These are phyloP conservation scores for Lagopus muta DNA, from an alignment of 2,113 vertebrate genomes.

Conservation along the genomic window DNA sequence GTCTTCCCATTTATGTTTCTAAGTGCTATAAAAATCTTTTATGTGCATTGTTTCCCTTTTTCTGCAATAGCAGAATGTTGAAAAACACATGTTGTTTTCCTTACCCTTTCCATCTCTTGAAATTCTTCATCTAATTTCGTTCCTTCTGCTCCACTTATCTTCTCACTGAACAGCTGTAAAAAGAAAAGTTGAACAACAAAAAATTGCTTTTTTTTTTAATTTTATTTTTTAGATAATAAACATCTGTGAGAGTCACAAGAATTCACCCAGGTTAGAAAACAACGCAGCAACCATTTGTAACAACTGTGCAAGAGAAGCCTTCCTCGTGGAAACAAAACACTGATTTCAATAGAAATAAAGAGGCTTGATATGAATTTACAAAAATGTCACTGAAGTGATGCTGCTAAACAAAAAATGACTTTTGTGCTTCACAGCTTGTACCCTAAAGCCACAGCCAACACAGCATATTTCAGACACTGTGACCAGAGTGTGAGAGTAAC, in stretches of 20 bases:
- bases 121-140: constrained; percentile 95
- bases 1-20: not conserved
- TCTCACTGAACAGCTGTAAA: constrained; percentile 91
- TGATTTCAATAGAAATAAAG: not conserved
- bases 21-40: not conserved
- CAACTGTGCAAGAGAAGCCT: not conserved
- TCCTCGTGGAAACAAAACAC: not conserved
- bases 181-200: constrained; percentile 24
- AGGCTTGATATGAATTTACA: not conserved
- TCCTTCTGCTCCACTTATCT: constrained; percentile 93
- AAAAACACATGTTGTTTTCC: constrained; percentile 9
- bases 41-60: not conserved
- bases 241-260: not conserved
- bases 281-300: not conserved
- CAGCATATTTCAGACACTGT: not conserved
- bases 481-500: not conserved
- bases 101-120: constrained; percentile 95
- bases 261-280: not conserved
- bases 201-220: not conserved
- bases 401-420: not conserved
- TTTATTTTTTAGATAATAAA: not conserved
- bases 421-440: not conserved
- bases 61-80: not conserved
- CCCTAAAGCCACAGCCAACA: not conserved
- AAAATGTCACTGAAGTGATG: not conserved